Base-by-base conservation (phyloP, 2,113 vertebrate species). In the Cacatua alba region DNA sequence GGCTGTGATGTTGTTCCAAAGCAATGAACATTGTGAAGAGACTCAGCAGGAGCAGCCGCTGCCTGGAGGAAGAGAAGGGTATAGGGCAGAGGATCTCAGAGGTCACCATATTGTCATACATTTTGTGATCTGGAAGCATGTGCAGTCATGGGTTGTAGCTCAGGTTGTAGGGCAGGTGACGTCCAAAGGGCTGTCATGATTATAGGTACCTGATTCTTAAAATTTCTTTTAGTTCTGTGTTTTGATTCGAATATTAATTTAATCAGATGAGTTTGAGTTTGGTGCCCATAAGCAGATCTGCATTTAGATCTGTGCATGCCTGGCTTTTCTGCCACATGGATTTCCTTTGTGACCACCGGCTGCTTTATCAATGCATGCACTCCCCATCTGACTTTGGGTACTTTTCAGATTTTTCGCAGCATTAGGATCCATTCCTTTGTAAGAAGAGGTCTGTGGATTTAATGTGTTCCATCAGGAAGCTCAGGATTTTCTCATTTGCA, bases 91-190 rank as follows among this genome's bases (percentile, higher is more conserved):
- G 35, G 12, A 49, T 10, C 14, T 53, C 13, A 4, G 19, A 4
- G 31, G 5, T 29, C 1, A 1, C 19, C 41, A 2, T 7, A 21
- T 3, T 10, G 2, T 52, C 28, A 12, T 16, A 5, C 0, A 0
- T 37, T 57, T 70, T 52, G 31, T 2, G 1, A 2, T 8, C 26
- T 7, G 6, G 33, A 39, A 44, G 7, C 0, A 1, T 1, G 41
- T 23, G 44, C 33, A 23, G 35, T 23, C 1, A 6, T 69, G 49
- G 16, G 13, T 12, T 87, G 68, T 14, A 44, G 31, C 57, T 79
- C 28, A 1, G 3, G 14, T 26, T 20, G 69, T 46, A 55, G 53
- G 21, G 13, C 23, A 24, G 13, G 3, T 9, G 6, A 5, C 33
- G 3, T 12, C 4, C 18, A 46, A 76, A 51, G 39, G 15, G 24